Evolutionary conservation across 2,113 vertebrate species (phyloP).

Genomic region (Corythornis madagascariensis): DNA sequence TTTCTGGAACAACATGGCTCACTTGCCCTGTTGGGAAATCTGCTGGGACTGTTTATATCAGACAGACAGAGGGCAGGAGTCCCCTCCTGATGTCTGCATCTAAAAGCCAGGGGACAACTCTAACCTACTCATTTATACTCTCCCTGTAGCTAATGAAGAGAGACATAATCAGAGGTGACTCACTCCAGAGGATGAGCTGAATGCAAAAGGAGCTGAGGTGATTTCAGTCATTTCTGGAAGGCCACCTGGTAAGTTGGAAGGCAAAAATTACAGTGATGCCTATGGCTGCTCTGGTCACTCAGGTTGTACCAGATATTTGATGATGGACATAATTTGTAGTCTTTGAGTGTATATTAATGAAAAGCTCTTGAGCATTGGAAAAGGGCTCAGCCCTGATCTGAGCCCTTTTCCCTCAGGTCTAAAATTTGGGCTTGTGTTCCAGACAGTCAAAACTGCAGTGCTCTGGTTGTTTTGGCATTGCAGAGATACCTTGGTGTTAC

Average conservation of each 20-base stretch:
- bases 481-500: neutral
- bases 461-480: neutral
- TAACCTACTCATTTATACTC: neutral
- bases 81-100: neutral
- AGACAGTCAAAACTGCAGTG: neutral
- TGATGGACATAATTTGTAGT: neutral
- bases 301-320: neutral
- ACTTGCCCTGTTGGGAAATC: neutral
- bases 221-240: neutral
- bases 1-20: neutral
- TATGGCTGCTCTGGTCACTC: neutral
- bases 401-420: neutral
- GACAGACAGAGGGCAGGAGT: neutral
- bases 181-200: neutral
- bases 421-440: neutral
- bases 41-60: neutral
- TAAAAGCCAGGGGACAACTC: neutral
- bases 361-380: neutral
- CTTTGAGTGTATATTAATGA: neutral
- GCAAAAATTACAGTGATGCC: neutral
- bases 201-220: neutral
- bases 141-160: neutral
- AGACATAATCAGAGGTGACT: neutral
- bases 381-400: neutral
- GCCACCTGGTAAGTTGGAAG: neutral